Percentiles rank a stretch among this genome's conserved stretches.
Conservation (phyloP, 2,113 vertebrate genomes). For the Riparia riparia region DNA sequence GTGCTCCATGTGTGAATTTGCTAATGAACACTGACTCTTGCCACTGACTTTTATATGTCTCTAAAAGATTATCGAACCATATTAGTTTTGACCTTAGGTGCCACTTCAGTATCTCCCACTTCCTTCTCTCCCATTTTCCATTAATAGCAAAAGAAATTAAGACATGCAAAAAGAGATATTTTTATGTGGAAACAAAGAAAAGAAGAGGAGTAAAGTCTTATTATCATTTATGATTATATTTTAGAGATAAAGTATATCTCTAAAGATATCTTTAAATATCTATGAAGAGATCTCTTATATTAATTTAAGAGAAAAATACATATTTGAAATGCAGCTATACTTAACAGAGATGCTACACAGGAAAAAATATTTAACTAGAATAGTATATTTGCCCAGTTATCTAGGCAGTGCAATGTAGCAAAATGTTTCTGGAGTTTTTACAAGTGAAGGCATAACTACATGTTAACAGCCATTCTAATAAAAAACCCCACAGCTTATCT, state of each 20-base stretch:
- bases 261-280: not conserved
- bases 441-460: not conserved
- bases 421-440: not conserved
- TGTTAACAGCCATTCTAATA: not conserved
- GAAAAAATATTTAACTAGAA: not conserved
- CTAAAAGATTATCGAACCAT: not conserved
- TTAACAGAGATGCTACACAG: not conserved
- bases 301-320: not conserved
- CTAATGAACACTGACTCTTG: not conserved
- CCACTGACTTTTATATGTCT: not conserved
- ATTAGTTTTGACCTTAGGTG: not conserved
- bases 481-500: not conserved
- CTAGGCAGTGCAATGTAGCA: not conserved
- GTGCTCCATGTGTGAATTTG: slow-evolving; percentile 27
- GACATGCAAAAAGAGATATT: not conserved
- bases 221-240: not conserved
- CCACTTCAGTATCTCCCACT: not conserved
- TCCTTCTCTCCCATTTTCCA: not conserved
- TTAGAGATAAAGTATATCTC: not conserved
- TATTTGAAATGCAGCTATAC: not conserved
- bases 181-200: not conserved
- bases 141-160: not conserved
- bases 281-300: not conserved
- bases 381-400: not conserved
- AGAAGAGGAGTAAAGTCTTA: not conserved